These are phyloP conservation scores for Coilia nasus DNA, from an alignment of 2,797 vertebrate genomes.

Conservation along the genomic window DNA sequence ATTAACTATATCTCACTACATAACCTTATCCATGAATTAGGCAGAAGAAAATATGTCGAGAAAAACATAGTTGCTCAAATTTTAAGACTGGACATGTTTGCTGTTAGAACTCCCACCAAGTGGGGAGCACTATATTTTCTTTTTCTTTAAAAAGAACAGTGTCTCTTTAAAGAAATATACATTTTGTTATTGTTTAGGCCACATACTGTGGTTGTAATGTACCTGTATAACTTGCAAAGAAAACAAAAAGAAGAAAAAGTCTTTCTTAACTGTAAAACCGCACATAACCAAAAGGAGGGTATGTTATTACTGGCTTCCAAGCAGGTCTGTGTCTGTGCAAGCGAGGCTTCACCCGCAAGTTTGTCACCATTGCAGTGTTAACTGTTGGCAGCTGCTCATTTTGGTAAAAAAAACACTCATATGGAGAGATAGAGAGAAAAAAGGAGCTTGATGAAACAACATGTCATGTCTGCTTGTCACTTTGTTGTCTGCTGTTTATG, in stretches of 20 bases:
- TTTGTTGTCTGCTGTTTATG: conserved; percentile 33
- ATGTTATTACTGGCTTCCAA: conserved; percentile 22
- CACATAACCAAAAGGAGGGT: conserved; percentile 47
- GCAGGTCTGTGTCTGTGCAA: not conserved
- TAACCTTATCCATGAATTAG: conserved; percentile 63
- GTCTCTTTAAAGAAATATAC: conserved; percentile 61
- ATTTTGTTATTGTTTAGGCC: conserved; percentile 63
- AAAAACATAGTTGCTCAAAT: conserved; percentile 63
- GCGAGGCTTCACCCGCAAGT: conserved; percentile 13
- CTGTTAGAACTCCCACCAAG: conserved; percentile 36
- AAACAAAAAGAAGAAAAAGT: conserved; percentile 8
- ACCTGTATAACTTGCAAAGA: conserved; percentile 68
- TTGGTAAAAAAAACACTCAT: conserved; percentile 40
- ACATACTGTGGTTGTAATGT: conserved; percentile 67
- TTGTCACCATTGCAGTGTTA: conserved; percentile 57
- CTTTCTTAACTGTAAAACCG: conserved; percentile 40
- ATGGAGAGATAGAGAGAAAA: conserved; percentile 43
- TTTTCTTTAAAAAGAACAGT: conserved; percentile 17
- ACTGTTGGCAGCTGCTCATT: conserved; percentile 54
- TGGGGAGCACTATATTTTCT: conserved; percentile 44
- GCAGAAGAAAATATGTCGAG: conserved; percentile 47
- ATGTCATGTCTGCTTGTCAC: conserved; percentile 43
- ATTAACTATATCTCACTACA: conserved; percentile 63
- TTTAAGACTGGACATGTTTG: conserved; percentile 46
- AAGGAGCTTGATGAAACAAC: conserved; percentile 15